Evolutionary conservation across 2,797 vertebrate genomes (phyloP).

Genomic region (Rhabdophis nuchalis): DNA sequence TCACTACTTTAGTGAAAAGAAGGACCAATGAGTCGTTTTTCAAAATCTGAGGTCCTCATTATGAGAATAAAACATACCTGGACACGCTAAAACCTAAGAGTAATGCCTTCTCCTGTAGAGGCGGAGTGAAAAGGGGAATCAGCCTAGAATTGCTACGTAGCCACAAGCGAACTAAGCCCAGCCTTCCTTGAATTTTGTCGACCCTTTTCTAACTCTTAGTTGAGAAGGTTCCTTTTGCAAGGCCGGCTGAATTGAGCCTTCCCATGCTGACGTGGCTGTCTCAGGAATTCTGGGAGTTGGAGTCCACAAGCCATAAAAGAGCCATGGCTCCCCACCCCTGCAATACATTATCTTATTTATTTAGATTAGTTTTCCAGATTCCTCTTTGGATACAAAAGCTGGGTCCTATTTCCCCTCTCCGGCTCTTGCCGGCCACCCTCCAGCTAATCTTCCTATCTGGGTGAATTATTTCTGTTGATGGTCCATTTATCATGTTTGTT

Average conservation of each 20-base stretch:
- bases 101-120: neutral
- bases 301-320: neutral
- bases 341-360: constrained; percentile 19
- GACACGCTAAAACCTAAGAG: neutral
- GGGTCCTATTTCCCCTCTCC: neutral
- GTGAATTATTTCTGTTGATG: constrained; percentile 34
- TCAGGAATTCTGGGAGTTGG: neutral
- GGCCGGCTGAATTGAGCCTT: too few relatives aligned
- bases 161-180: neutral
- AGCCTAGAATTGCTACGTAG: neutral
- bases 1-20: too few relatives aligned
- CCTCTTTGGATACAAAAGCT: neutral
- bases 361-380: constrained; percentile 29
- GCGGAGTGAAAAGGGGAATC: neutral
- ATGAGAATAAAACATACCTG: neutral
- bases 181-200: neutral
- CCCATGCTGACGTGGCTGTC: neutral
- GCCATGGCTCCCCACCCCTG: neutral
- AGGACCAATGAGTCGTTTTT: neutral
- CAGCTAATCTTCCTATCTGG: constrained; percentile 35
- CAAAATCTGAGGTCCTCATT: neutral
- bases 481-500: constrained; percentile 35
- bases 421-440: neutral
- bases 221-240: neutral
- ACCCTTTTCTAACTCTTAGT: neutral